Evolutionary conservation across 2,113 vertebrate genomes (phyloP), one percentile per base, ranked within the genome.

Genomic region (Synodontis membranacea): DNA sequence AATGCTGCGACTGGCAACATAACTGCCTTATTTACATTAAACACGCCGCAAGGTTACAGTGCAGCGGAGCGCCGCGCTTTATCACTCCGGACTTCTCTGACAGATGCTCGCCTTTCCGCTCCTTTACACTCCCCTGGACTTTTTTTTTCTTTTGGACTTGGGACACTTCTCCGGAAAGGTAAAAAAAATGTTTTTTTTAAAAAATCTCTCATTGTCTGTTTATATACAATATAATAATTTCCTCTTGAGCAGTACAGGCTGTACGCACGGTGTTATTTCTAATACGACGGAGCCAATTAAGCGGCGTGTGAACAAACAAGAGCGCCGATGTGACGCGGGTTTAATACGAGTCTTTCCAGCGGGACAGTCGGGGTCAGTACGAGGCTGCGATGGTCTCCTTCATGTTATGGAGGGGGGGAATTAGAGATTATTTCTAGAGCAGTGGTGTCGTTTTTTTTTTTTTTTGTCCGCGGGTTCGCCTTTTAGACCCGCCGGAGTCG

Each of bases 1-100:
- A 94, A 96, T 95, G 94, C 93, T 90, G 96, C 96, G 96, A 97
- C 95, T 97, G 97, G 97, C 97, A 98, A 96, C 97, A 97, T 96
- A 97, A 97, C 97, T 96, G 95, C 96, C 97, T 98, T 99, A 98
- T 99, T 99, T 98, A 98, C 98, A 99, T 99, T 98, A 99, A 98
- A 99, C 97, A 96, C 97, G 97, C 97, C 97, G 97, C 98, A 98
- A 98, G 98, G 98, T 99, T 99, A 98, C 97, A 97, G 97, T 97
- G 96, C 96, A 96, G 95, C 97, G 97, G 97, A 97, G 96, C 97
- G 97, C 97, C 98, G 97, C 97, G 96, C 97, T 97, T 97, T 96
- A 97, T 96, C 96, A 96, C 97, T 98, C 96, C 97, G 98, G 97
- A 98, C 97, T 99, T 97, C 96, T 97, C 96, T 97, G 97, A 95